These are phyloP conservation scores for Indri indri DNA, from an alignment of 2,113 vertebrate genomes.

Conservation along the genomic window DNA sequence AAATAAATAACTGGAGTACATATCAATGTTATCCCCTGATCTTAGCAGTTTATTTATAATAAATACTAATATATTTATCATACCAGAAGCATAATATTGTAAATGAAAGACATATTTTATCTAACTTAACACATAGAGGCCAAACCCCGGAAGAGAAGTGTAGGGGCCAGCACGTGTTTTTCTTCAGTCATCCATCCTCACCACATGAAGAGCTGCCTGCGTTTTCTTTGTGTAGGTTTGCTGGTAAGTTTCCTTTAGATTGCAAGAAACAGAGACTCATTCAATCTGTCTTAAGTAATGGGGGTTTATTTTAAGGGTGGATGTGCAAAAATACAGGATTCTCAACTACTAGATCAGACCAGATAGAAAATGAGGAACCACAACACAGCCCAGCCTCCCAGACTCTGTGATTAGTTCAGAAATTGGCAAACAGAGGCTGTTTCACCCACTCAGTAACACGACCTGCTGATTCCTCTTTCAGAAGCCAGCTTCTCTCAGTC, in stretches of 20 bases:
- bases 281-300: neutral
- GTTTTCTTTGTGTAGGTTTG: neutral
- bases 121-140: neutral
- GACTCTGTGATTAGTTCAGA: neutral
- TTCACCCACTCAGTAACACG: neutral
- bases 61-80: too few species aligned
- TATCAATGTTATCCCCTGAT: neutral
- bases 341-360: neutral
- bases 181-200: neutral
- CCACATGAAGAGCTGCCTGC: neutral
- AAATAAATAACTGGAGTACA: neutral
- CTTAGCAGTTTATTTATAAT: neutral
- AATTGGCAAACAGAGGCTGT: neutral
- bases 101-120: neutral
- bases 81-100: neutral
- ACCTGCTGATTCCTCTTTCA: neutral
- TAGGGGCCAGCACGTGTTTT: neutral
- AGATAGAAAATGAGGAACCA: neutral
- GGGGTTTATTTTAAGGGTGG: neutral
- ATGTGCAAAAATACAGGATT: slow-evolving; percentile 4
- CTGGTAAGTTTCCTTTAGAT: neutral
- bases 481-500: neutral
- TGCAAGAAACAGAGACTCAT: neutral
- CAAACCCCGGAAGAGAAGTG: neutral
- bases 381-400: neutral